Percentiles rank a stretch among this genome's conserved stretches.
phyloP scores from a whole-genome alignment of 2,797 vertebrate species.

The Epinephelus malabaricus region DNA sequence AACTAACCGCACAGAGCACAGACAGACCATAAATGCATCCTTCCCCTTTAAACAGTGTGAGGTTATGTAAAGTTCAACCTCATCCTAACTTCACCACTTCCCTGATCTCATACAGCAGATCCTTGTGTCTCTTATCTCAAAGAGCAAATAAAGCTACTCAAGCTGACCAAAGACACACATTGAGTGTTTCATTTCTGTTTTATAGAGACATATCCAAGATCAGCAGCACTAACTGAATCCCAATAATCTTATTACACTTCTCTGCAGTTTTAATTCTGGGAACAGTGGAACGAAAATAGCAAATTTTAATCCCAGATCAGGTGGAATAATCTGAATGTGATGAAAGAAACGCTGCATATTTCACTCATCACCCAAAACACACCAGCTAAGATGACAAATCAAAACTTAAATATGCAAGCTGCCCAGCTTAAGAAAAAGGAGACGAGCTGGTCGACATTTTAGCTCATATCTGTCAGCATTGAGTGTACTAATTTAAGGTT shows the following conservation, averaged over 20 bases:
- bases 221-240: conserved; percentile 4
- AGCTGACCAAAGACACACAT: neutral
- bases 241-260: conserved; percentile 5
- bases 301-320: conserved; percentile 34
- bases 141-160: neutral
- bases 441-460: neutral
- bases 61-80: conserved; percentile 22
- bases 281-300: neutral
- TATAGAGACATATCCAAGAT: neutral
- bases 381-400: neutral
- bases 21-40: neutral
- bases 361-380: neutral
- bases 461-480: neutral
- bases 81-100: neutral
- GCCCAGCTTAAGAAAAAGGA: neutral
- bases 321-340: conserved; percentile 11
- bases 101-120: neutral
- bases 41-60: conserved; percentile 5
- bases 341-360: neutral
- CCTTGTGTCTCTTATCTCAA: neutral
- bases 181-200: neutral
- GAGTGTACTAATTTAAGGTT: neutral
- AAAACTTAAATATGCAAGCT: neutral
- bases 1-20: conserved; percentile 23
- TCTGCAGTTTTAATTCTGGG: conserved; percentile 25